A percentile compares a stretch with the other conserved stretches of the same genome.
phyloP scores from a whole-genome alignment of 2,113 vertebrate species.

The Neofelis nebulosa region DNA sequence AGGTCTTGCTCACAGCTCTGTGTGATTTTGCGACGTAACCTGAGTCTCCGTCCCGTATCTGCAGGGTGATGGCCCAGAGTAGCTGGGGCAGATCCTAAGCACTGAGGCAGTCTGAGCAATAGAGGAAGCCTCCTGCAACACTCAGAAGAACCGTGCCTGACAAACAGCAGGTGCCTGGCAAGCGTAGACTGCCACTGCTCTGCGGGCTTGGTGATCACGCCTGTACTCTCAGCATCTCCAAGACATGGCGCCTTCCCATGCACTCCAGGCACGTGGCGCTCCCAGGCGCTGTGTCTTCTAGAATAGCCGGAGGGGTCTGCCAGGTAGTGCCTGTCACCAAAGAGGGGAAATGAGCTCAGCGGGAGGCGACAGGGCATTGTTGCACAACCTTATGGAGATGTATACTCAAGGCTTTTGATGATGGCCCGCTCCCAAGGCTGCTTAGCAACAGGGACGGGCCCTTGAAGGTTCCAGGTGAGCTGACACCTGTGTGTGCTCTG shows the following conservation, averaged over 20 bases:
- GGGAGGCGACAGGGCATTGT: background rate
- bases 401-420: background rate
- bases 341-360: background rate
- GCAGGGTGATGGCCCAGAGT: rapidly evolving
- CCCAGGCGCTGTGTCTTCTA: background rate
- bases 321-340: rapidly evolving
- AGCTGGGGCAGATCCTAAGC: too few species aligned
- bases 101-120: background rate
- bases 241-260: rapidly evolving
- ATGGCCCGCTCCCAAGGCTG: rapidly evolving
- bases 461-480: background rate
- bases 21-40: background rate
- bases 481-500: too few species aligned
- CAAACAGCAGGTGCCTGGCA: background rate
- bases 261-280: too few species aligned
- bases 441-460: background rate
- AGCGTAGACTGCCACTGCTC: background rate
- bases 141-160: background rate
- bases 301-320: background rate
- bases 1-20: background rate
- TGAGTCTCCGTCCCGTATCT: background rate
- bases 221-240: background rate
- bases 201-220: background rate
- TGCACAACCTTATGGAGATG: rapidly evolving
- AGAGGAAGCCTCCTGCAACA: background rate